Base-by-base conservation (phyloP, 2,797 vertebrate genomes). In the Synanceia verrucosa region DNA sequence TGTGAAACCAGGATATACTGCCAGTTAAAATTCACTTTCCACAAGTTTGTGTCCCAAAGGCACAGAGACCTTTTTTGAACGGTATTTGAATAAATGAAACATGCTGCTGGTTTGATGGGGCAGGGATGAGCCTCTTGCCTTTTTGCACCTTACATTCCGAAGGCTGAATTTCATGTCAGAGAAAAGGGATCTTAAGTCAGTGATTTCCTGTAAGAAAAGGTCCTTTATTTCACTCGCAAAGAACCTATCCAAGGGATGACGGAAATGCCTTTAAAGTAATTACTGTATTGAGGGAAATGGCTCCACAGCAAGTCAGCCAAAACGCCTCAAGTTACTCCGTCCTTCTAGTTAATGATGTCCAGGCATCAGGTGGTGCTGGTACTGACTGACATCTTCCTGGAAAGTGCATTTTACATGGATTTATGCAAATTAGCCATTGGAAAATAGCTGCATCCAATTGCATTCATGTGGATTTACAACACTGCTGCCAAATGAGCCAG, bases 351-450 rank as follows among this genome's bases (percentile, higher is more conserved):
- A 91, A 90, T 86, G 83, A 90, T 87, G 74, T 62, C 75, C 56
- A 68, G 87, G 94, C 86, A 94, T 94, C 95, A 96, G 95, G 94
- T 96, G 95, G 79, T 50, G 47, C 69, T 75, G 59, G 77, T 83
- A 76, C 77, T 92, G 94, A 94, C 86, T 90, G 95, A 92, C 93
- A 74, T 89, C 89, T 91, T 93, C 89, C 93, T 91, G 91, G 87
- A 88, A 92, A 90, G 82, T 81, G 85, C 82, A 92, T 94, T 94
- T 92, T 88, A 79, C 86, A 90, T 94, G 91, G 83, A 95, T 96
- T 96, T 95, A 96, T 96, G 96, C 94, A 95, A 94, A 96, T 95
- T 76, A 91, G 91, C 86, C 90, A 39, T 78, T 90, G 90, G 92
- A 94, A 93, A 90, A 90, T 93, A 91, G 93, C 66, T 94, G 90